A percentile compares a stretch with the other conserved stretches of the same genome.
These are phyloP conservation scores for Hypsibius dujardini DNA, from an alignment of 1,140 invertebrate species.

Conservation along the genomic window DNA sequence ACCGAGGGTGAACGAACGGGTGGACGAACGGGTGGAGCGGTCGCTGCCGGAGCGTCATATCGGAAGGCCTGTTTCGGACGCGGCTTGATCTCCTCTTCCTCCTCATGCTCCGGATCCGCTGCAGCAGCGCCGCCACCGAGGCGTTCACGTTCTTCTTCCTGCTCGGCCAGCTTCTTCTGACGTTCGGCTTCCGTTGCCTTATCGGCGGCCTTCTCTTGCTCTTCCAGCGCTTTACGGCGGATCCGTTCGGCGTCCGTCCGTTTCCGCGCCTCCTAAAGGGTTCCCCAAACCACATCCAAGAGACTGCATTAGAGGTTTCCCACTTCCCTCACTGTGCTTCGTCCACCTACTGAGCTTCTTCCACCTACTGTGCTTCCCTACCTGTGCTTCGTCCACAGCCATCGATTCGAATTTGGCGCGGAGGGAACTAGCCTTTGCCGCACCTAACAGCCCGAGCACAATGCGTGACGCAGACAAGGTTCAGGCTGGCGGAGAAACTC, in stretches of 20 bases:
- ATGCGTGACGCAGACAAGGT: no score
- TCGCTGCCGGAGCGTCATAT: conserved; percentile 12
- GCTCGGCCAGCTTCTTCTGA: conserved; percentile 32
- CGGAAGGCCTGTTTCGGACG: conserved; percentile 1
- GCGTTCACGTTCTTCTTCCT: conserved; percentile 30
- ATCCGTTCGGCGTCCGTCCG: conserved; percentile 20
- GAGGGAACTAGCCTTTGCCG: no score
- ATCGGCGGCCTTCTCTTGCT: conserved; percentile 38
- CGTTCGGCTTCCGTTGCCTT: conserved; percentile 31
- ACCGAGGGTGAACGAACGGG: no score
- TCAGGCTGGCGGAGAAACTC: no score
- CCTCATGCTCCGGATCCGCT: conserved; percentile 27
- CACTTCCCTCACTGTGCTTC: no score
- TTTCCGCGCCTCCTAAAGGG: conserved; percentile 35
- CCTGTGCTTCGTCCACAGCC: conserved; percentile 42
- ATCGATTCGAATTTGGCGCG: conserved; percentile 63
- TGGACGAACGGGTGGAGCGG: conserved; percentile 17
- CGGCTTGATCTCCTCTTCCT: conserved; percentile 24
- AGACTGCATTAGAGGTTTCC: no score
- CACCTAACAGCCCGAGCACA: no score
- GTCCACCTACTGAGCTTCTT: neutral
- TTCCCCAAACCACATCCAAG: neutral
- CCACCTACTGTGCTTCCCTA: conserved; percentile 7
- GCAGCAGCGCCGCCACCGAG: conserved; percentile 27
- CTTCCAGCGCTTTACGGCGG: conserved; percentile 34